Base-by-base conservation (phyloP, 2,113 vertebrate species). In the Canis aureus region DNA sequence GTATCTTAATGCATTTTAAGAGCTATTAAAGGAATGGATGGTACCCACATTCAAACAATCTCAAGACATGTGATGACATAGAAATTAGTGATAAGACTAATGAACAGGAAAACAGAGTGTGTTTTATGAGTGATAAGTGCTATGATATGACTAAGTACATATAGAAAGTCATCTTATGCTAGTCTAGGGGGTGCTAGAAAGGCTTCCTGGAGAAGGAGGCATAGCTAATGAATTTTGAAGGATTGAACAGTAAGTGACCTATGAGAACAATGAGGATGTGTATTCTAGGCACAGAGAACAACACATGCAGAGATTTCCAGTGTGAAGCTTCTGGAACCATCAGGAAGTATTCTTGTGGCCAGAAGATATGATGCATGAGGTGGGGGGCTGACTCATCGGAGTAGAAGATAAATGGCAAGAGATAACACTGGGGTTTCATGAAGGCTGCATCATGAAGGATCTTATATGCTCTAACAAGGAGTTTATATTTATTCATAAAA, bases 311-410 rank as follows among this genome's bases (percentile, higher is more conserved):
- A 86, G 12, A 17, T 87, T 60, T 80, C 9, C n/a, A 38, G n/a
- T 43, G 4, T 23, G 43, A 76, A 25, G 3, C 62, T 8, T 38
- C 38, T 38, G 32, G 35, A 29, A 43, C 27, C 57, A 91, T 35
- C 15, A 62, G 49, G 23, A 66, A 86, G 60, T 43, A 13, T 49
- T 89, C 27, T 49, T 23, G 3, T 55, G 15, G 2, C 38, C 67
- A 10, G 49, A 66, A 69, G 71, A 64, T 69, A 16, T 0, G 29
- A 19, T 20, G 1, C 10, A 5, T 27, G 9, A n/a, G 0, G 17
- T 60, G 4, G 29, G 53, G 20, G 5, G 73, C 8, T 71, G 69
- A 53, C 3, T 25, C 16, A 19, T 69, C 16, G 8, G 32, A 35
- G 67, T 66, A 22, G 13, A 87, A 11, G 16, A n/a, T 20, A 78